Evolutionary conservation across 1,140 invertebrate genomes (phyloP).

Genomic region (Zaprionus ornatus): DNA sequence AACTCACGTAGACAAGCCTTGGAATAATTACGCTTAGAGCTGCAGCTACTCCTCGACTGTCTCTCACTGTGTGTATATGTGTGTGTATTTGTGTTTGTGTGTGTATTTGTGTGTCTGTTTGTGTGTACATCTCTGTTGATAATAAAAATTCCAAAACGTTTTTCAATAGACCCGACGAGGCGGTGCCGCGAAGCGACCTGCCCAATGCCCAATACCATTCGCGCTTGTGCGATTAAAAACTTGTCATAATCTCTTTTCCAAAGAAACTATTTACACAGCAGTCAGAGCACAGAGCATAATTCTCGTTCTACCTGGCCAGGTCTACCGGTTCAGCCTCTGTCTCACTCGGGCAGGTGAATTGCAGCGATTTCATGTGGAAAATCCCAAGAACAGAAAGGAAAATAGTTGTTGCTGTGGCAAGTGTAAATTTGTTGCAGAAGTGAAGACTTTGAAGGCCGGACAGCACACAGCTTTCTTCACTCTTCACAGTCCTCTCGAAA

Average conservation of each 20-base stretch:
- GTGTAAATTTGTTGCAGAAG: slow-evolving; percentile 70
- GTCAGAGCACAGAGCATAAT: slow-evolving; percentile 17
- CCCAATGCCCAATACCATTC: slow-evolving; percentile 9
- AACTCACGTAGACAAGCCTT: slow-evolving; percentile 62
- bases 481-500: background rate
- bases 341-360: background rate
- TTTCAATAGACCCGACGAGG: slow-evolving; percentile 62
- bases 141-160: slow-evolving; percentile 81
- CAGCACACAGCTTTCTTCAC: background rate
- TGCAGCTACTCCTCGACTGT: background rate
- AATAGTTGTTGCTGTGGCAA: slow-evolving; percentile 54
- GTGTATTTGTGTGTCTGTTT: slow-evolving; percentile 34
- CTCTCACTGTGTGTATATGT: slow-evolving; percentile 8
- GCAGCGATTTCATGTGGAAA: slow-evolving; percentile 63
- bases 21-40: slow-evolving; percentile 59
- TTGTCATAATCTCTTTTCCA: slow-evolving; percentile 80
- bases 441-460: slow-evolving; percentile 20
- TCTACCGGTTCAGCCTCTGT: slow-evolving; percentile 45
- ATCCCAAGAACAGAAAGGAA: slow-evolving; percentile 58
- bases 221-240: slow-evolving; percentile 68
- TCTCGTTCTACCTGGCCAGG: slow-evolving; percentile 26
- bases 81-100: slow-evolving; percentile 12
- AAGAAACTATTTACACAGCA: slow-evolving; percentile 74
- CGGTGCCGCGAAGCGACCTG: slow-evolving; percentile 4
- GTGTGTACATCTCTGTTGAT: slow-evolving; percentile 28